Conservation (phyloP, 2,888 invertebrate genomes). For the Tinea trinotella region DNA sequence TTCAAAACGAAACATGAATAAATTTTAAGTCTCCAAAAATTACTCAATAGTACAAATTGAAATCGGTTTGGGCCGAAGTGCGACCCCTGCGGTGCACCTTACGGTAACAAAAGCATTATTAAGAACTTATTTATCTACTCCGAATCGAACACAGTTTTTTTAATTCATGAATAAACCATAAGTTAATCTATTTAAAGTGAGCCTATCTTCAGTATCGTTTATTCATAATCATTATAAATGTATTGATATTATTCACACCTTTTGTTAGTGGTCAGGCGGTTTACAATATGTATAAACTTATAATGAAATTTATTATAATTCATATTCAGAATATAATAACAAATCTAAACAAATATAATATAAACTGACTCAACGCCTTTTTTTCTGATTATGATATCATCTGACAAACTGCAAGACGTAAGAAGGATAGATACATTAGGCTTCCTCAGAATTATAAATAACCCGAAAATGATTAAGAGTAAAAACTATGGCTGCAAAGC, state of each 20-base stretch:
- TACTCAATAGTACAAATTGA: constrained; percentile 60
- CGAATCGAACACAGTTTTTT: neutral
- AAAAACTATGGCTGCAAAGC: too few relatives aligned
- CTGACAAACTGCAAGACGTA: too few relatives aligned
- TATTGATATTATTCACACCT: constrained; percentile 7
- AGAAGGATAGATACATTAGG: too few relatives aligned
- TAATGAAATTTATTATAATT: too few relatives aligned
- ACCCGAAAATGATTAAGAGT: too few relatives aligned
- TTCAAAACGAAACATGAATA: constrained; percentile 49
- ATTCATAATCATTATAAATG: neutral
- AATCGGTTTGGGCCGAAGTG: constrained; percentile 39
- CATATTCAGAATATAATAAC: too few relatives aligned
- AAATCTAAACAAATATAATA: too few relatives aligned
- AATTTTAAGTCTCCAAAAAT: constrained; percentile 51
- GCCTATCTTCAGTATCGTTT: neutral
- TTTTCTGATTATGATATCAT: too few relatives aligned
- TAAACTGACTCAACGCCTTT: too few relatives aligned
- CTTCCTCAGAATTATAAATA: too few relatives aligned
- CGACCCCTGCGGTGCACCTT: constrained; percentile 43
- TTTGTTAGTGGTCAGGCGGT: too few relatives aligned
- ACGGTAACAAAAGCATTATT: constrained; percentile 15
- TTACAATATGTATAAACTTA: too few relatives aligned
- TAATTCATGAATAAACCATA: constrained; percentile 6
- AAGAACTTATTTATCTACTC: constrained; percentile 9
- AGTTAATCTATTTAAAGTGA: neutral